Base-by-base conservation (phyloP, 2,888 invertebrate species). In the Xestia ashworthii region DNA sequence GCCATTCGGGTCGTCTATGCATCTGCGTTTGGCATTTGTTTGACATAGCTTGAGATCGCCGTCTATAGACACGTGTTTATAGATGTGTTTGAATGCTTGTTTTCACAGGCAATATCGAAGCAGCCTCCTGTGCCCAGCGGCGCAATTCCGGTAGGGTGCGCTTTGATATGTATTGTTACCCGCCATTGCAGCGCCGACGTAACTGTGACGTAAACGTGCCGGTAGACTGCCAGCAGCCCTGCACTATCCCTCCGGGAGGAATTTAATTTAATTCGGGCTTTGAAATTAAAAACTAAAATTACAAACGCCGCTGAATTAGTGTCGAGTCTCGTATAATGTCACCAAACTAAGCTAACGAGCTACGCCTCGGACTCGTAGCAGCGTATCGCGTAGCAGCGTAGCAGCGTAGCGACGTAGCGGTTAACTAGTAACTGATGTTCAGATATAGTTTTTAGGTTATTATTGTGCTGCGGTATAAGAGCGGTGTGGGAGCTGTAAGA, bases 281-380 rank as follows among this genome's bases (percentile, higher is more conserved):
- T 55, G 60, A 44, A 78, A 80, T 78, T 82, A 69, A 82, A 85
- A 85, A 77, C 41, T 77, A 64, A 66, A 68, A 79, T 79, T 62
- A 69, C 69, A 48, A 74, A 72, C 55, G 53, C 25, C 25, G 22
- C 46, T 32, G 19, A 65, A 74, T 71, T 76, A 71, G 41, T 66
- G 64, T 32, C 25, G 12, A 25, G 46, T 71, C 22, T 32, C 32
- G 32, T 55, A 62, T 73, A 82, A 74, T 60, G 16, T 67, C 71
- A 75, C 67, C 41, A 55, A 81, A 76, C 68, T 68, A 58, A 73
- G 41, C 62, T 68, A 74, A 81, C 64, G 38, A 78, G 64, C 48
- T 58, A 73, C 65, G 72, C 22, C 19, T 14, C 19, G 4, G 32
- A 41, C 25, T 12, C 22, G 64, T 69, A 65, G 69, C 70, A 53